A percentile compares a stretch with the other conserved stretches of the same genome.
Conservation (phyloP, 2,113 vertebrate genomes). For the Bombycilla garrulus region DNA sequence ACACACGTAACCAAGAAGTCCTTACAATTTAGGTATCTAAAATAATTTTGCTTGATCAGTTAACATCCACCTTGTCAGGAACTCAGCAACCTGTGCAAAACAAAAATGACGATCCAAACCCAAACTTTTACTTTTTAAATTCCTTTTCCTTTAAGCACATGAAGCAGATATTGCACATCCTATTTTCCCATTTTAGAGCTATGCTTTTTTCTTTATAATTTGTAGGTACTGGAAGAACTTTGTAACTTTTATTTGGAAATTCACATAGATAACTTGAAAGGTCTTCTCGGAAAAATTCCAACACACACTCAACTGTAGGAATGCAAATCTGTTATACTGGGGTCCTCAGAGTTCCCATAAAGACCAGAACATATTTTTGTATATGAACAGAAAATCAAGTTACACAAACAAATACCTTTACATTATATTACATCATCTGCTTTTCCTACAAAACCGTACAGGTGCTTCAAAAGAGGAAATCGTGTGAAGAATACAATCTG, state of each 20-base stretch:
- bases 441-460: background rate
- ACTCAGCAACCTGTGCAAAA: background rate
- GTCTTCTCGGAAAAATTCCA: background rate
- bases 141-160: background rate
- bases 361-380: background rate
- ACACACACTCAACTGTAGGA: background rate
- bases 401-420: background rate
- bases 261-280: background rate
- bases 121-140: background rate
- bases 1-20: background rate
- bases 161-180: background rate
- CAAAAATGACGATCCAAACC: background rate
- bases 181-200: background rate
- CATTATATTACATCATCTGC: background rate
- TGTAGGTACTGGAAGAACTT: background rate
- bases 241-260: background rate
- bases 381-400: background rate
- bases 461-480: background rate
- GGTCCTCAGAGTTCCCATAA: background rate
- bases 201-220: background rate
- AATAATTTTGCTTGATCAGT: background rate
- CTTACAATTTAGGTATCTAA: background rate
- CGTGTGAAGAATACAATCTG: background rate
- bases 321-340: background rate
- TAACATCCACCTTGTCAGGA: background rate